These are phyloP conservation scores for Bilobella aurantiaca DNA, from an alignment of 1,140 invertebrate species.

Conservation along the genomic window DNA sequence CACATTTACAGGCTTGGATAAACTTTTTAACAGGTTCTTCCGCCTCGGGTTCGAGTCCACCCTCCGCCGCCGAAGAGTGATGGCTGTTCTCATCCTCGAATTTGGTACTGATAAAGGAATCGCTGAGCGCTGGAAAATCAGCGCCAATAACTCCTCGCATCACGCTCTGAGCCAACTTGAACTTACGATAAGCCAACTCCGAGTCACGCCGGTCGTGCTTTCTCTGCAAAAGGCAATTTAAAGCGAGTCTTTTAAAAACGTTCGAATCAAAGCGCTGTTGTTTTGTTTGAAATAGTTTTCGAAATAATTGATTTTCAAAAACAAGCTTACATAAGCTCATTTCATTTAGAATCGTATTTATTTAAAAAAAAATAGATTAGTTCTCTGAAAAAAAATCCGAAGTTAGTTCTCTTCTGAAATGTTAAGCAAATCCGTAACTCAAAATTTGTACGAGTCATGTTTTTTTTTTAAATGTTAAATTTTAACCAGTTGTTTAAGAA, in stretches of 20 bases:
- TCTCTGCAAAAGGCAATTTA: constrained; percentile 40
- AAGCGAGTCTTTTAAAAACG: neutral
- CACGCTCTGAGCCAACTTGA: constrained; percentile 53
- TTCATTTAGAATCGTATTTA: too few species aligned
- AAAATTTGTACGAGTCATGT: neutral
- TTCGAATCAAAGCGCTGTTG: neutral
- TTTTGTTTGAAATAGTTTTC: too few species aligned
- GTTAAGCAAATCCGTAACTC: too few species aligned
- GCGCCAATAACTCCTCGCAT: constrained; percentile 37
- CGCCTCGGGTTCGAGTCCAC: constrained; percentile 22
- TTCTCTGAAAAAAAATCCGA: too few species aligned
- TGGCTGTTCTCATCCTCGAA: constrained; percentile 33
- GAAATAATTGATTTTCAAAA: too few species aligned
- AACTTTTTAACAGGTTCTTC: constrained; percentile 33
- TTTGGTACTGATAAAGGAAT: constrained; percentile 22
- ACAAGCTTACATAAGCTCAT: too few species aligned
- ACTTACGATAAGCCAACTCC: constrained; percentile 69
- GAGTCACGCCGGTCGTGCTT: constrained; percentile 90
- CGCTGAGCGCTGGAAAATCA: constrained; percentile 20
- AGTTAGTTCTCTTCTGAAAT: too few species aligned
- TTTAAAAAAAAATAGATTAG: too few species aligned
- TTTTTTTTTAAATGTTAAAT: neutral
- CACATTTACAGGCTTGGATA: constrained; percentile 30
- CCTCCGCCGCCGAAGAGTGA: constrained; percentile 21
- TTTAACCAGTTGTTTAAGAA: too few species aligned